Base-by-base conservation (phyloP, 2,888 invertebrate genomes). In the Rhagophthalmus giganteus region DNA sequence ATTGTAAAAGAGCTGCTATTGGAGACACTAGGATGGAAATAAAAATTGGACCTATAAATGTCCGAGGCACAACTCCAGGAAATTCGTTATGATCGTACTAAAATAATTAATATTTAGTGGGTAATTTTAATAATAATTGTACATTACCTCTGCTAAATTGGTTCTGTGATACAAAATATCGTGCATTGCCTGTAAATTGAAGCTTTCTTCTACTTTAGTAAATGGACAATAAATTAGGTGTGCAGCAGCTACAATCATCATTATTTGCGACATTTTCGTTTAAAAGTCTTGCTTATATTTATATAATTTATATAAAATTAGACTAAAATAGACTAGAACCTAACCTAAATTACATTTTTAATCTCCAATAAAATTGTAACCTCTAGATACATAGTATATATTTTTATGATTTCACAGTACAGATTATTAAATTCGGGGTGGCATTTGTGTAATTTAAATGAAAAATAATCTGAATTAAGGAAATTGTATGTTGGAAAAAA, bases 141-240 rank as follows among this genome's bases (percentile, higher is more conserved):
- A 37, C n/a, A 62, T 72, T 81, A 94, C 95, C 87, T 90, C 80
- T 47, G 87, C 80, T 62, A 94, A 79, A 80, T 94, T 90, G 75
- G 82, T 80, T 61, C 88, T 83, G 73, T 94, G 87, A 76, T 92
- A 95, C 34, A 99, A 78, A 67, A 99, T 83, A 77, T 99, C 99
- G 77, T 99, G 99, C 74, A 90, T 89, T 12, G 99, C 98, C 79
- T 99, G 99, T 49, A 97, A 79, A 78, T 97, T 98, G 74, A 99
- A 99, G 76, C 97, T 98, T 79, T 99, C 99, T 77, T 99, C 99
- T 38, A 99, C 99, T 86, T 99, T 98, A 2, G 96, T 97, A 73
- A 88, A 97, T 40, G 98, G 98, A 69, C 95, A 94, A 64, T 90
- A 81, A 56, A 93, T 73, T 49, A 96, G 77, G 74, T 94, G 91